Percentiles rank a stretch among this genome's conserved stretches.
Evolutionary conservation across 2,113 vertebrate species (phyloP).

Genomic region (Ceyx melanurus): DNA sequence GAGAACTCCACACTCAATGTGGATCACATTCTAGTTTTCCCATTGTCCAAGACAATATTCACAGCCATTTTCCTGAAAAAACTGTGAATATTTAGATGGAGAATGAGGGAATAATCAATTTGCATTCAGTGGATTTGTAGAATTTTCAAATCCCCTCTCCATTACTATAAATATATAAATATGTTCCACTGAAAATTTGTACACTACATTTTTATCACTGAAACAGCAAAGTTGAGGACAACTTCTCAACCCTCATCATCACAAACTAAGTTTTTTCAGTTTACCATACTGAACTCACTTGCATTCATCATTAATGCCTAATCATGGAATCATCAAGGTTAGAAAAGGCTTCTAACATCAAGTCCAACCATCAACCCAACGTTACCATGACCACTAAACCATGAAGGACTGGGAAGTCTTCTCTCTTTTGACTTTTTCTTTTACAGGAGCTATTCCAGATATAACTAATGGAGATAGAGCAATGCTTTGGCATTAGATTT

Average conservation of each 20-base stretch:
- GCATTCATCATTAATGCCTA: not conserved
- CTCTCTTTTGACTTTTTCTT: not conserved
- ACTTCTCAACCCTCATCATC: not conserved
- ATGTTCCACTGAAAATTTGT: not conserved
- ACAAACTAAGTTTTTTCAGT: not conserved
- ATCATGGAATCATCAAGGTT: no score
- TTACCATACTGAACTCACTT: not conserved
- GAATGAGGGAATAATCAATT: not conserved
- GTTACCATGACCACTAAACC: no score
- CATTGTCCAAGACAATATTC: not conserved
- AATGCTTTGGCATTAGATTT: not conserved
- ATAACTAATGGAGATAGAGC: not conserved
- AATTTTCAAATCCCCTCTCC: not conserved
- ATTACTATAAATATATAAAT: not conserved
- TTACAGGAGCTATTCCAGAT: not conserved
- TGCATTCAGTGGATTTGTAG: not conserved
- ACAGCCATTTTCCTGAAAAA: not conserved
- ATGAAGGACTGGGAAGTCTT: not conserved
- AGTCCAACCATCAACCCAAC: no score
- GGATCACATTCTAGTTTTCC: not conserved
- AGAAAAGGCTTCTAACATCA: no score
- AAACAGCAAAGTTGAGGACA: not conserved
- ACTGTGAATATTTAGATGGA: not conserved
- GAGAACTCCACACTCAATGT: not conserved
- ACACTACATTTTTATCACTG: not conserved